A percentile compares a stretch with the other conserved stretches of the same genome.
Conservation (phyloP, 2,888 invertebrate genomes). For the Parthenolecanium corni region DNA sequence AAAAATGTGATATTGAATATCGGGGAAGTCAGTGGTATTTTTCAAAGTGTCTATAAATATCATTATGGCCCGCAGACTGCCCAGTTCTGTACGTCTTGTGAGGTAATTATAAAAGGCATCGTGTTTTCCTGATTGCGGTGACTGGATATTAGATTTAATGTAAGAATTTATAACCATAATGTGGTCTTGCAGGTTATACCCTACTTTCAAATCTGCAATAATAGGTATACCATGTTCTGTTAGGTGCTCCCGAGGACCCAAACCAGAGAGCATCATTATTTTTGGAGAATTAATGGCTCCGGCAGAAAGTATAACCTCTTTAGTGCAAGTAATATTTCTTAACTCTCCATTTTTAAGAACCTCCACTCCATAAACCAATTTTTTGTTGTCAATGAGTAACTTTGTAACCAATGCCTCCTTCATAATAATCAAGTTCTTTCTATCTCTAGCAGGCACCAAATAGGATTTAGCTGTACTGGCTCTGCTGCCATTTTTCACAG, state of each 20-base stretch:
- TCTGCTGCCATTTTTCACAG: slow-evolving; percentile 39
- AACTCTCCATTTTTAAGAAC: slow-evolving; percentile 40
- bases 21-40: background rate
- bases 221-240: slow-evolving; percentile 61
- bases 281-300: slow-evolving; percentile 92
- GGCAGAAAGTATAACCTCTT: slow-evolving; percentile 79
- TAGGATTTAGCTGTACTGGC: slow-evolving; percentile 84
- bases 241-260: slow-evolving; percentile 63
- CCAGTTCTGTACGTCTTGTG: background rate
- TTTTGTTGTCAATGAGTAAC: slow-evolving; percentile 47
- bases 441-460: slow-evolving; percentile 60
- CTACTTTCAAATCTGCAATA: slow-evolving; percentile 69
- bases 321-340: slow-evolving; percentile 60
- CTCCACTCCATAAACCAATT: slow-evolving; percentile 70
- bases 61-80: background rate
- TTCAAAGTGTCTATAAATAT: background rate
- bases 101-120: background rate
- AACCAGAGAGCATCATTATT: slow-evolving; percentile 76
- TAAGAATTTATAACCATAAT: slow-evolving; percentile 52
- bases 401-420: slow-evolving; percentile 61
- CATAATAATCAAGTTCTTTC: slow-evolving; percentile 69
- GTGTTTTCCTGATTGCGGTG: background rate
- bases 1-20: slow-evolving; percentile 1
- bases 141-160: background rate
- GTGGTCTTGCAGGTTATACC: slow-evolving; percentile 79